Percentiles rank a stretch among this genome's conserved stretches.
Conservation (phyloP, 2,797 vertebrate genomes). For the Chelon auratus region DNA sequence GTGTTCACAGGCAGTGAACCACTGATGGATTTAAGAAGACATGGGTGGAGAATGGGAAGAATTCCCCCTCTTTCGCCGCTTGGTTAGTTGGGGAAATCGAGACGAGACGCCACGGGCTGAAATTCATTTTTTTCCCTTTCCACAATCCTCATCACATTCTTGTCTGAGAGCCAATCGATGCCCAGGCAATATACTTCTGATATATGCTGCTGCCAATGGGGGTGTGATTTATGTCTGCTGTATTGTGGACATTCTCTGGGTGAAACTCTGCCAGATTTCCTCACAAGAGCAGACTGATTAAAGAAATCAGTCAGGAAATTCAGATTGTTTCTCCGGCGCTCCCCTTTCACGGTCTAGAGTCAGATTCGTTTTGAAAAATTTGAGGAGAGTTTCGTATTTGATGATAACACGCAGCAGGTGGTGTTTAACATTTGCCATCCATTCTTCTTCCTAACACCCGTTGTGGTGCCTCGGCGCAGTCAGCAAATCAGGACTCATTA, state of each 20-base stretch:
- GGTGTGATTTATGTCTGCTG: constrained; percentile 63
- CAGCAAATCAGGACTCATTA: neutral
- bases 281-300: constrained; percentile 20
- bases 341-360: neutral
- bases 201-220: constrained; percentile 65
- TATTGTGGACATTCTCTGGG: constrained; percentile 14
- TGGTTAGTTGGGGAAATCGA: constrained; percentile 49
- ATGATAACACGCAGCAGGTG: constrained; percentile 1
- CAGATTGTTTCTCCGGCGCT: constrained; percentile 6
- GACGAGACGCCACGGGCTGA: constrained; percentile 36
- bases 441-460: neutral
- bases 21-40: constrained; percentile 57
- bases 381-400: neutral
- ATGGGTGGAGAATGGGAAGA: constrained; percentile 23
- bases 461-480: constrained; percentile 4
- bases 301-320: constrained; percentile 29
- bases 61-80: constrained; percentile 26
- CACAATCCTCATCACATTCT: constrained; percentile 64
- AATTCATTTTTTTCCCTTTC: constrained; percentile 50
- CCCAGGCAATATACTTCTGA: constrained; percentile 59
- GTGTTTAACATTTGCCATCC: neutral
- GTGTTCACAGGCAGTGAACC: constrained; percentile 33
- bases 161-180: constrained; percentile 68
- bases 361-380: neutral
- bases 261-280: constrained; percentile 36